These are phyloP conservation scores for Monoplex corrugatus DNA, from an alignment of 2,888 invertebrate genomes.

Conservation along the genomic window DNA sequence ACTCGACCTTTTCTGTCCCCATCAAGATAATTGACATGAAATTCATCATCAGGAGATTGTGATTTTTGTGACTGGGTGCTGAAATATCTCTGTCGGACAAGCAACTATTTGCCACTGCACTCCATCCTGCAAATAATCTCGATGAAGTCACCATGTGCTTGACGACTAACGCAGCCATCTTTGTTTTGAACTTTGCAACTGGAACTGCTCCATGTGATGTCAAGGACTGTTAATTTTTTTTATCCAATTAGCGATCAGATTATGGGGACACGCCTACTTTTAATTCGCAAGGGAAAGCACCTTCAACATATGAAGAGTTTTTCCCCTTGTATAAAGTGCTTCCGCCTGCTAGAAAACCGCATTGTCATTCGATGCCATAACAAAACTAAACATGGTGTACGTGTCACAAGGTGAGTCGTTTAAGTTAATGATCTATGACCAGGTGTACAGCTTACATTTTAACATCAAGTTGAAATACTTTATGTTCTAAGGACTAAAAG, in stretches of 20 bases:
- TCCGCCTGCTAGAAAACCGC: not conserved
- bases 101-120: not conserved
- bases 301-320: not conserved
- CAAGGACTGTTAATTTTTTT: not conserved
- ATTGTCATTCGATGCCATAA: not conserved
- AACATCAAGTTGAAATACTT: too few species aligned
- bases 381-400: conserved; percentile 18
- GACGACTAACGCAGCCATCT: not conserved
- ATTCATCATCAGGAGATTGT: conserved; percentile 56
- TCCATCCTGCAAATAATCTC: conserved; percentile 8
- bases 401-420: conserved; percentile 39
- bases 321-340: not conserved
- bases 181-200: conserved; percentile 13
- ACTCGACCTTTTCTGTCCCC: conserved; percentile 54
- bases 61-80: not conserved
- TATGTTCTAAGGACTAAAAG: too few species aligned
- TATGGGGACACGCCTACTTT: too few species aligned
- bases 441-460: too few species aligned
- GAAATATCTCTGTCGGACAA: not conserved
- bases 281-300: conserved; percentile 1
- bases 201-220: not conserved
- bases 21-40: conserved; percentile 56
- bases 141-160: not conserved
- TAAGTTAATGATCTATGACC: too few species aligned
- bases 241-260: not conserved